These are phyloP conservation scores for Coremacera marginata DNA, from an alignment of 2,888 invertebrate genomes.

Conservation along the genomic window DNA sequence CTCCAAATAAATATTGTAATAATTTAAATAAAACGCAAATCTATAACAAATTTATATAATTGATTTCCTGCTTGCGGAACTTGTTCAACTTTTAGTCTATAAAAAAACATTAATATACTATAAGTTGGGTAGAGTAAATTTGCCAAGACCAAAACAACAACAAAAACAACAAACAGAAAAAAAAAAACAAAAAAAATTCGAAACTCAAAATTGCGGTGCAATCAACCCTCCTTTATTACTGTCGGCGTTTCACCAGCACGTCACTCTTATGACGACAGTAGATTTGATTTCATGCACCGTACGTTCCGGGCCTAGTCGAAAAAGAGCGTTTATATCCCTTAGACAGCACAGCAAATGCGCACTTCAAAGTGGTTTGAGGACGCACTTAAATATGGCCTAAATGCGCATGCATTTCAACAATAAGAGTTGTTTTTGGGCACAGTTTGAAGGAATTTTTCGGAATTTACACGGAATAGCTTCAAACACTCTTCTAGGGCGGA, in stretches of 20 bases:
- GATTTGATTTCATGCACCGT: background rate
- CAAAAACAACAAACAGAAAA: too few species aligned
- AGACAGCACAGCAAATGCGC: background rate
- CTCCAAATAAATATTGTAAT: too few species aligned
- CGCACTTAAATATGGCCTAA: background rate
- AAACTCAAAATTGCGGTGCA: slow-evolving; percentile 1
- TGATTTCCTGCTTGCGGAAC: too few species aligned
- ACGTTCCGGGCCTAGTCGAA: background rate
- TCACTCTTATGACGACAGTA: background rate
- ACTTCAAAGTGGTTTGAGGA: background rate
- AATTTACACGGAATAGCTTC: slow-evolving; percentile 26
- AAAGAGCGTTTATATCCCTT: background rate
- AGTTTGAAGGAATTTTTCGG: slow-evolving; percentile 22
- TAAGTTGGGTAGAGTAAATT: background rate
- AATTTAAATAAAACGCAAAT: too few species aligned
- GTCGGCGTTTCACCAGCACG: slow-evolving; percentile 17
- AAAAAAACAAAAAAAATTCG: background rate
- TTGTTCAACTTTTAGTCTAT: too few species aligned
- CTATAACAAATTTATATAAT: too few species aligned
- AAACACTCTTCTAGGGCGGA: slow-evolving; percentile 63
- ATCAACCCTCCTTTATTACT: slow-evolving; percentile 16
- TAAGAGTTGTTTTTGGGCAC: background rate
- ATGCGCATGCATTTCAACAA: slow-evolving; percentile 16
- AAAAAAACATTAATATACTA: too few species aligned
- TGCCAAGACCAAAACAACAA: background rate